A percentile compares a stretch with the other conserved stretches of the same genome.
Conservation (phyloP, 2,888 invertebrate species). For the Zygogramma bicolorata region DNA sequence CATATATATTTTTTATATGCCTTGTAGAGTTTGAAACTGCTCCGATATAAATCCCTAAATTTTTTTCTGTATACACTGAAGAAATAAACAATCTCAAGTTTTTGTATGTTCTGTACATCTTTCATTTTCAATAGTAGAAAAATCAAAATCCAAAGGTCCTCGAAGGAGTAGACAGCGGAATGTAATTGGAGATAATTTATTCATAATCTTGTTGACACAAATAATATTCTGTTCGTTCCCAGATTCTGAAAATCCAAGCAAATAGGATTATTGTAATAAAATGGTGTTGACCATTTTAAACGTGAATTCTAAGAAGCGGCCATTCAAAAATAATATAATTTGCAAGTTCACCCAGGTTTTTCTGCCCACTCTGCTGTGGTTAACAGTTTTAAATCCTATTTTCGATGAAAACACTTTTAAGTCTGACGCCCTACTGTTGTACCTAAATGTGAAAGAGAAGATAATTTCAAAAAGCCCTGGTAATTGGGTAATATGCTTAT, state of each 20-base stretch:
- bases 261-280: conserved; percentile 21
- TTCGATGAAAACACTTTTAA: conserved; percentile 4
- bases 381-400: conserved; percentile 7
- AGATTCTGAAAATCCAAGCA: conserved; percentile 9
- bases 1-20: too few relatives aligned
- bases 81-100: too few relatives aligned
- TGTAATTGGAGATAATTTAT: background rate
- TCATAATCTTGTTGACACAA: conserved; percentile 3
- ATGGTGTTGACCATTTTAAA: conserved; percentile 18
- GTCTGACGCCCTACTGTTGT: background rate
- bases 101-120: too few relatives aligned
- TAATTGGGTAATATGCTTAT: background rate
- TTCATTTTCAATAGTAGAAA: too few relatives aligned
- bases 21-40: too few relatives aligned
- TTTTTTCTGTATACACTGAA: too few relatives aligned
- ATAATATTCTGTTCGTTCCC: background rate
- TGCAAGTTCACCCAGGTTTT: conserved; percentile 3
- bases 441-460: background rate
- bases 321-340: conserved; percentile 16
- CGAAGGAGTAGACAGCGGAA: background rate
- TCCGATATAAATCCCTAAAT: too few relatives aligned
- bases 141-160: too few relatives aligned
- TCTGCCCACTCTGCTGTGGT: background rate
- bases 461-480: background rate
- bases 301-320: conserved; percentile 18